Conservation (phyloP, 2,797 vertebrate genomes). For the Argentina silus region DNA sequence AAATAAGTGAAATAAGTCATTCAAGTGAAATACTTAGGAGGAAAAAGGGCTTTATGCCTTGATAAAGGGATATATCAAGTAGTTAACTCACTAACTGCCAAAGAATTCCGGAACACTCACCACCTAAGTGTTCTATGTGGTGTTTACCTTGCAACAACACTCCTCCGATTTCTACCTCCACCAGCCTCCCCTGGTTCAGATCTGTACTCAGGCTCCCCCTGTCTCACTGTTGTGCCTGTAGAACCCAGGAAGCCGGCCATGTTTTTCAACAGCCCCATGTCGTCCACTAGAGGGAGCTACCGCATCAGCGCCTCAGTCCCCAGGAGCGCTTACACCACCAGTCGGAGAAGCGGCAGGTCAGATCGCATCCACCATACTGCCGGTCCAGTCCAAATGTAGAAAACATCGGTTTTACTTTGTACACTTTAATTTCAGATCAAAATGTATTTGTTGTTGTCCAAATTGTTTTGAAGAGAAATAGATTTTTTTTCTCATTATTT, state of each 20-base stretch:
- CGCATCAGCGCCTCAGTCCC: constrained; percentile 47
- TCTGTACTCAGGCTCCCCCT: constrained; percentile 17
- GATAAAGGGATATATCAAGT: no score
- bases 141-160: no score
- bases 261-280: neutral
- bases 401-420: neutral
- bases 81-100: no score
- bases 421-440: neutral
- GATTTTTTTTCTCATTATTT: neutral
- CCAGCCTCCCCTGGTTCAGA: neutral
- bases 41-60: no score
- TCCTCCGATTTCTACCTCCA: no score
- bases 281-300: constrained; percentile 42
- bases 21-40: no score
- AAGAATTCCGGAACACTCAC: no score
- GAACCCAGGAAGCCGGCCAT: neutral
- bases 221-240: neutral
- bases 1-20: no score
- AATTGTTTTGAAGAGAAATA: neutral
- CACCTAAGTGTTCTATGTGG: no score
- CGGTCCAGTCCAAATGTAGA: neutral
- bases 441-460: neutral
- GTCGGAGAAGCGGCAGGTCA: constrained; percentile 48
- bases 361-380: neutral
- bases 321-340: constrained; percentile 18